Evolutionary conservation across 2,888 invertebrate species (phyloP).

Genomic region (Eristalinus sepulchralis): DNA sequence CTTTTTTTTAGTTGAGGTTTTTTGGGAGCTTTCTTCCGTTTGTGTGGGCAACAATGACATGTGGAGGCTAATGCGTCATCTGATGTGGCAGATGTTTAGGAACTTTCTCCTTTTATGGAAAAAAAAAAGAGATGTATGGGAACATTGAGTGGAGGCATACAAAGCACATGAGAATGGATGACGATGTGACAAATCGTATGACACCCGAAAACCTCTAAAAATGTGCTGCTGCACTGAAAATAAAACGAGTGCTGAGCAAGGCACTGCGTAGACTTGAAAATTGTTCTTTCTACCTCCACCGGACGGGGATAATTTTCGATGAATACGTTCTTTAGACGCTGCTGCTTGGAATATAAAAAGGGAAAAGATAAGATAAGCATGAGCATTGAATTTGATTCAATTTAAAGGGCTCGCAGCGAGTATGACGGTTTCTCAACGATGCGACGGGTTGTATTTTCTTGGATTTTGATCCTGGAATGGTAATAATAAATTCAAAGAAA

Average conservation of each 20-base stretch:
- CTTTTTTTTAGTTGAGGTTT: not conserved
- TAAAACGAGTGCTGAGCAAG: not conserved
- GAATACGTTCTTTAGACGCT: too few species aligned
- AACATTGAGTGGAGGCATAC: not conserved
- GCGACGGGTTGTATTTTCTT: too few species aligned
- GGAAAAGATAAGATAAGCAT: too few species aligned
- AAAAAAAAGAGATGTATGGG: not conserved
- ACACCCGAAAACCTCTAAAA: not conserved
- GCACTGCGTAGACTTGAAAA: too few species aligned
- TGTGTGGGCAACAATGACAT: not conserved
- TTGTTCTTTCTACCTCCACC: too few species aligned
- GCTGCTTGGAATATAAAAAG: too few species aligned
- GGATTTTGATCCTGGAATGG: too few species aligned
- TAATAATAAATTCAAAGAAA: too few species aligned
- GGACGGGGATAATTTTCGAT: too few species aligned
- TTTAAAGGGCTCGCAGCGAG: too few species aligned
- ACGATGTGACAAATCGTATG: constrained; percentile 11
- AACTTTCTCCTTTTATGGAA: not conserved
- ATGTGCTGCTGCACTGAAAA: not conserved
- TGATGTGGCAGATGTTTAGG: not conserved
- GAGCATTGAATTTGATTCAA: too few species aligned
- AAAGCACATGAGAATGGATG: not conserved
- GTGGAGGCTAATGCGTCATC: not conserved
- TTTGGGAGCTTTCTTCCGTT: not conserved
- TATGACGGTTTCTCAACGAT: too few species aligned